Base-by-base conservation (phyloP, 2,797 vertebrate genomes). In the Poeciliopsis infans region DNA sequence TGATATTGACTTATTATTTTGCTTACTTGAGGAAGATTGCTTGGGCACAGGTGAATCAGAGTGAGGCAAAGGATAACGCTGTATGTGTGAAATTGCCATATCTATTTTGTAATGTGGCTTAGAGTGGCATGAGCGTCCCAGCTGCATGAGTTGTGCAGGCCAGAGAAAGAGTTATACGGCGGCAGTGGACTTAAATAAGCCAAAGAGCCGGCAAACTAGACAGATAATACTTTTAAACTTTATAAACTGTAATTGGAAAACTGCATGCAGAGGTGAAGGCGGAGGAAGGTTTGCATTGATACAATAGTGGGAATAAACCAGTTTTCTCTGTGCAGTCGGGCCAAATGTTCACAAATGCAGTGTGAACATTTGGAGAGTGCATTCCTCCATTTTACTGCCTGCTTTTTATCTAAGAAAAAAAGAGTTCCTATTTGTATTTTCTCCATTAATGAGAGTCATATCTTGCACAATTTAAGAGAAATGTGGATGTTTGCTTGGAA, bases 1-100 rank as follows among this genome's bases (percentile, higher is more conserved):
- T 95, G 93, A 92, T 95, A 94, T 94, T 94, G 81, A 89, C 82
- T 91, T 93, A 91, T 94, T 94, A 95, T 93, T 93, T 92, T 89
- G 92, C 94, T 95, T 94, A 93, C 92, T 92, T 92, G 87, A 87
- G 88, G 87, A 90, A 92, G 92, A 94, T 93, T 95, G 93, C 92
- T 88, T 86, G 85, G 91, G 93, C 92, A 93, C 94, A 94, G 93
- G 93, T 95, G 92, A 95, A 88, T 82, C 84, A 86, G 84, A 92
- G 82, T 93, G 91, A 93, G 81, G 91, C 84, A 88, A 91, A 91
- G 87, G 87, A 92, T 90, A 92, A 88, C 59, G 71, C 81, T 79
- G 76, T 77, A 76, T 86, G 90, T 92, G 89, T 91, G 90, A 93
- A 94, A 91, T 90, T 89, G 92, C 87, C 87, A 85, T 91, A 94